Base-by-base conservation (phyloP, 2,888 invertebrate species). In the Eupithecia insigniata region DNA sequence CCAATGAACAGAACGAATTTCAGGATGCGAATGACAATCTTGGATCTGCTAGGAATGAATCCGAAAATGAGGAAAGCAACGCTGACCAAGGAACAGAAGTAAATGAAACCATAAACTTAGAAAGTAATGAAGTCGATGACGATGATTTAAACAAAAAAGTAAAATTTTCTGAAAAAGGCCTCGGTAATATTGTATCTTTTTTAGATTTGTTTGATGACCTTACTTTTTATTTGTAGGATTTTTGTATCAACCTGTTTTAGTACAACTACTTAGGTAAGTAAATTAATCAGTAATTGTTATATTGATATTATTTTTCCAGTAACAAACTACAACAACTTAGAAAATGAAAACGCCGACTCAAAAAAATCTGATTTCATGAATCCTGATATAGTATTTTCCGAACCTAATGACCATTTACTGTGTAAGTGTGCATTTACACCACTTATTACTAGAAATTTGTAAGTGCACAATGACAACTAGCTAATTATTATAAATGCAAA, bases 71-170 rank as follows among this genome's bases (percentile, higher is more conserved):
- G 28, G 69, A 66, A 62, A 66, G 22, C 34, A 55, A 39, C 34
- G 30, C 62, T 71, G 69, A 66, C 71, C 61, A 39, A 34, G 69
- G 72, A 30, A 73, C 68, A 73, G 64, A 66, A 60, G 28, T 30
- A 71, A 70, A 75, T 39, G 70, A 75, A 66, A 69, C 64, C 32
- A 58, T 36, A 46, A 73, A 60, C 62, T 46, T 66, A 58, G 69
- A 60, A 28, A 66, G 67, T 67, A 81, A 83, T 78, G 84, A 83
- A 76, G 78, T 77, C 72, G 73, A 74, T 67, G 43, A 74, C 60
- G 69, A 69, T 73, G 88, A 85, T 73, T 83, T 79, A 72, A 82
- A 83, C 78, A 89, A 88, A 90, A 89, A 87, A 87, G 90, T 91
- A 81, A 87, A 86, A 84, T 89, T 90, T 88, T 87, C 86, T 83